Percentiles rank a stretch among this genome's conserved stretches.
Evolutionary conservation across 64 coral and sea anemone species (phyloP).

Genomic region (Montipora foliosa): DNA sequence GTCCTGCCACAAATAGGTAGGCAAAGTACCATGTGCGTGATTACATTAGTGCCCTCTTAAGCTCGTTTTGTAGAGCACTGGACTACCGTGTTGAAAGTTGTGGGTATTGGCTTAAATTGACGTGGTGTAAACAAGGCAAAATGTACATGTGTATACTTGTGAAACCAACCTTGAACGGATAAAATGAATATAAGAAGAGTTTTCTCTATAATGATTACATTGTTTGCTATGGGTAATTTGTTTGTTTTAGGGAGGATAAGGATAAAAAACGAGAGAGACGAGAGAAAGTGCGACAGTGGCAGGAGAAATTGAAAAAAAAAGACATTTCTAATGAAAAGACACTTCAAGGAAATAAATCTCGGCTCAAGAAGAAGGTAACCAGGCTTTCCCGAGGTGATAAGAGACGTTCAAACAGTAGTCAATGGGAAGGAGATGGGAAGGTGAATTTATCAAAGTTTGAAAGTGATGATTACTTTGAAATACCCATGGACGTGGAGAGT

Average conservation of each 20-base stretch:
- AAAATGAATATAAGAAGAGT: too few relatives aligned
- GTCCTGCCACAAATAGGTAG: not conserved
- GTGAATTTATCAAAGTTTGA: slow-evolving; percentile 67
- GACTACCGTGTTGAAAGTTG: too few relatives aligned
- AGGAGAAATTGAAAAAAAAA: slow-evolving; percentile 54
- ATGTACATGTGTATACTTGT: too few relatives aligned
- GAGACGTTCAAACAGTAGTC: slow-evolving; percentile 3
- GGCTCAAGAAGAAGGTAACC: not conserved
- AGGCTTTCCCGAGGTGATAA: not conserved
- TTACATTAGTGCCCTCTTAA: too few relatives aligned
- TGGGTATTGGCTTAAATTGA: too few relatives aligned
- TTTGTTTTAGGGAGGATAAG: slow-evolving; percentile 8
- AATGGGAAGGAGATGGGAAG: not conserved
- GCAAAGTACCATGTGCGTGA: too few relatives aligned
- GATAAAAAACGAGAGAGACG: slow-evolving; percentile 79
- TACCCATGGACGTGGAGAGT: slow-evolving; percentile 95
- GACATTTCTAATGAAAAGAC: not conserved
- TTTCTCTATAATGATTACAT: not conserved
- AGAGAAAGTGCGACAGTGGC: slow-evolving; percentile 79
- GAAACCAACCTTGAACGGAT: too few relatives aligned
- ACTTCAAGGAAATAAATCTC: slow-evolving; percentile 45
- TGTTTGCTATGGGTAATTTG: not conserved
- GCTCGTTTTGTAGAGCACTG: too few relatives aligned
- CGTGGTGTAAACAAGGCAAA: too few relatives aligned
- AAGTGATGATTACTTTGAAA: slow-evolving; percentile 90